These are phyloP conservation scores for Escarpia spicata DNA, from an alignment of 2,888 invertebrate species.

Conservation along the genomic window DNA sequence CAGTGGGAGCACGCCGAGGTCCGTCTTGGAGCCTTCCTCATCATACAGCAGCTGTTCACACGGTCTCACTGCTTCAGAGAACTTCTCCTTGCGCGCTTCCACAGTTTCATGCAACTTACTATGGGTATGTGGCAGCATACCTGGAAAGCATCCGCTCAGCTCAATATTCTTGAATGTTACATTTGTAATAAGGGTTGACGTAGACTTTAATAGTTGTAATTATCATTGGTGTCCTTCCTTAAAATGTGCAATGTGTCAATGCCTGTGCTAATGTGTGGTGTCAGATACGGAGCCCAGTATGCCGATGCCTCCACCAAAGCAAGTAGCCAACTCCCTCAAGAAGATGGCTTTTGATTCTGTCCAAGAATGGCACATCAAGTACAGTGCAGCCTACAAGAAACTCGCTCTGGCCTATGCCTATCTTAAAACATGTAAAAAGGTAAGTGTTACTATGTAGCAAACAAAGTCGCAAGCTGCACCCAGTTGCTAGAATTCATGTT, in stretches of 20 bases:
- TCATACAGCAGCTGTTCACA: slow-evolving; percentile 69
- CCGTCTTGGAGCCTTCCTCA: slow-evolving; percentile 68
- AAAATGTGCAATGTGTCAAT: not conserved
- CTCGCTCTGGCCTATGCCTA: slow-evolving; percentile 67
- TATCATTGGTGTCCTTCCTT: too few relatives aligned
- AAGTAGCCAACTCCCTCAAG: slow-evolving; percentile 67
- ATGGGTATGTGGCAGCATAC: slow-evolving; percentile 56
- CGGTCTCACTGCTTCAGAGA: slow-evolving; percentile 69
- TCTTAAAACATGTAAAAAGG: slow-evolving; percentile 65
- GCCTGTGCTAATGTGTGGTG: slow-evolving; percentile 26
- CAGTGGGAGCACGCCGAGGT: slow-evolving; percentile 70
- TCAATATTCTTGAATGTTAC: not conserved
- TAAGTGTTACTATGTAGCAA: slow-evolving; percentile 35
- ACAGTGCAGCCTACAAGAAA: slow-evolving; percentile 67
- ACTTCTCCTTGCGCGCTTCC: slow-evolving; percentile 65
- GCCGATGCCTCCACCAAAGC: slow-evolving; percentile 69
- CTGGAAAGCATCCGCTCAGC: not conserved
- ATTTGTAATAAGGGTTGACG: not conserved
- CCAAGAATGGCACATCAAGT: slow-evolving; percentile 68
- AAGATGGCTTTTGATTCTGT: slow-evolving; percentile 65
- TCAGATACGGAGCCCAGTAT: slow-evolving; percentile 63
- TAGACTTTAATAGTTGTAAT: too few relatives aligned
- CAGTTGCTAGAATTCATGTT: too few relatives aligned
- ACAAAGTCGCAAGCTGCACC: not conserved
- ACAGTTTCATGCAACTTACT: slow-evolving; percentile 67